These are phyloP conservation scores for Synergus japonicus DNA, from an alignment of 2,888 invertebrate genomes.

Conservation along the genomic window DNA sequence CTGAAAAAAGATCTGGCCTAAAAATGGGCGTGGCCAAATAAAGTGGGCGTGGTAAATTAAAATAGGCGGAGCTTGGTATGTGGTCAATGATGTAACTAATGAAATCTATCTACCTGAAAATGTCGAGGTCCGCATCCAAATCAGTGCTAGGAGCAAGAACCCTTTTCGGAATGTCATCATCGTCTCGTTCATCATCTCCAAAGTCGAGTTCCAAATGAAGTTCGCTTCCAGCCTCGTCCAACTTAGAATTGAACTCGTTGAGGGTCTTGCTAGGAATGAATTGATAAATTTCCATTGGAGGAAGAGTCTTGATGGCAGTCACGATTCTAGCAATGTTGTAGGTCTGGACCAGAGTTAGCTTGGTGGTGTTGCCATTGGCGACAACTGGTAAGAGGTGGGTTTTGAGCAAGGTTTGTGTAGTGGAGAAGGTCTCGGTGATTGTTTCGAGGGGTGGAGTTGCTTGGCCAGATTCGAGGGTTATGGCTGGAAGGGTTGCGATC, in stretches of 20 bases:
- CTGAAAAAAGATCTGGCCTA: too few species aligned
- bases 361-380: conserved; percentile 85
- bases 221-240: conserved; percentile 94
- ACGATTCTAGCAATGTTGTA: conserved; percentile 92
- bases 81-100: too few species aligned
- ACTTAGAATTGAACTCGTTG: conserved; percentile 91
- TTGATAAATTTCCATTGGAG: conserved; percentile 91
- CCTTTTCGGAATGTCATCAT: conserved; percentile 74
- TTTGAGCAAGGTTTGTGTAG: conserved; percentile 91
- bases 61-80: too few species aligned
- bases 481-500: conserved; percentile 89
- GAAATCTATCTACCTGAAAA: conserved; percentile 80
- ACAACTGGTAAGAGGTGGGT: conserved; percentile 93
- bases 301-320: conserved; percentile 93
- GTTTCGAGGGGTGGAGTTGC: conserved; percentile 93
- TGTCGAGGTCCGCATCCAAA: conserved; percentile 84
- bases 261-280: conserved; percentile 91
- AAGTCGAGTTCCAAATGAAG: conserved; percentile 91
- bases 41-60: too few species aligned
- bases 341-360: conserved; percentile 91
- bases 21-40: too few species aligned
- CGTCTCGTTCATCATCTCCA: conserved; percentile 83
- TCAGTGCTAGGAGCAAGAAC: conserved; percentile 79
- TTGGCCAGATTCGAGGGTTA: conserved; percentile 86
- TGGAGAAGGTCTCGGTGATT: conserved; percentile 93